Conservation (phyloP, 1,140 invertebrate species). For the Andricus grossulariae region DNA sequence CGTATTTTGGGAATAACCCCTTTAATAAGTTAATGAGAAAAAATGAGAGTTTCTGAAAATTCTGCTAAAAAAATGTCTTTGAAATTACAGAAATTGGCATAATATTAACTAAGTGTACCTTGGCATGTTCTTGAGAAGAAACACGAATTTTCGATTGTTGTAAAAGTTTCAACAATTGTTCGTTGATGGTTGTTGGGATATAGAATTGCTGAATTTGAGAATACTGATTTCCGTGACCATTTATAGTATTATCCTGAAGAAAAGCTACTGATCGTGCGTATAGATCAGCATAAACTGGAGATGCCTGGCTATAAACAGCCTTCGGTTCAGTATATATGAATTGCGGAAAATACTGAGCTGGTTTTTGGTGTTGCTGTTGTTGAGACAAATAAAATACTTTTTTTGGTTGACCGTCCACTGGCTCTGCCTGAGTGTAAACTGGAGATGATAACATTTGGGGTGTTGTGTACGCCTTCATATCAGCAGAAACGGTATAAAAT, state of each 20-base stretch:
- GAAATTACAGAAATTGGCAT: no score
- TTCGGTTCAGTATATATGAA: slow-evolving; percentile 62
- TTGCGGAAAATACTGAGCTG: slow-evolving; percentile 57
- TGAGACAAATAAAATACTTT: slow-evolving; percentile 45
- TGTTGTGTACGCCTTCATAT: not conserved
- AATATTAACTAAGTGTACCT: slow-evolving; percentile 44
- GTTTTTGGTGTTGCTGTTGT: slow-evolving; percentile 44
- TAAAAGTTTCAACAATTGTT: slow-evolving; percentile 61
- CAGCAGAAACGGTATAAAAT: not conserved
- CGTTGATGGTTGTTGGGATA: slow-evolving; percentile 47
- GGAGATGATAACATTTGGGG: not conserved
- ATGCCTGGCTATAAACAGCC: slow-evolving; percentile 58
- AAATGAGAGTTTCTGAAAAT: no score
- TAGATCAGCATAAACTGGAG: slow-evolving; percentile 59
- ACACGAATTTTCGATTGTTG: slow-evolving; percentile 57
- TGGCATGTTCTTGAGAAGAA: slow-evolving; percentile 54
- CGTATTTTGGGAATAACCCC: no score
- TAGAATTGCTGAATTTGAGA: slow-evolving; percentile 57
- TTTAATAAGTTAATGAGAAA: no score
- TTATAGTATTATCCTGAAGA: slow-evolving; percentile 63
- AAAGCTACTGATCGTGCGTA: slow-evolving; percentile 58
- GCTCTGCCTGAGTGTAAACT: slow-evolving; percentile 42
- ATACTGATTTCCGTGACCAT: slow-evolving; percentile 55
- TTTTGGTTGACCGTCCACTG: slow-evolving; percentile 40
- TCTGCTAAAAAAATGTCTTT: no score